Base-by-base conservation (phyloP, 2,888 invertebrate species). In the Plebejus argus region DNA sequence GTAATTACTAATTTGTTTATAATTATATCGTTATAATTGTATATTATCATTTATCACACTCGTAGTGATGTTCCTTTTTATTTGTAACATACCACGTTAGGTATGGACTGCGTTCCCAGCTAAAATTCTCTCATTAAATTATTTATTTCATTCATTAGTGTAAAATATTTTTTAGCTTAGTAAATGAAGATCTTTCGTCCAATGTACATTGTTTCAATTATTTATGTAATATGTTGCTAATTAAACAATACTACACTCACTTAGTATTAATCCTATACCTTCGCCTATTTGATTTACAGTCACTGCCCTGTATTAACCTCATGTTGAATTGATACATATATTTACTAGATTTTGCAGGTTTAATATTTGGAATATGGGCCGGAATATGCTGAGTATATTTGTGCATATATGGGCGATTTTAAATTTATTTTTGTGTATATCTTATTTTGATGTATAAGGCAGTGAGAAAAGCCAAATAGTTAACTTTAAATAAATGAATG, bases 91-190 rank as follows among this genome's bases (percentile, higher is more conserved):
- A 74, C 45, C 15, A 28, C 1, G 1, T 28, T 49, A 45, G 45
- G 39, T 45, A 45, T 3, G 45, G 12, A 39, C 20, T 53, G 74
- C 49, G 71, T 20, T 71, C 71, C 71, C 74, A 53, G 53, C 7
- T 28, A 45, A 74, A 28, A 15, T 23, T 71, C 8, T 49, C n/a
- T 74, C 39, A 72, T 39, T 66, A 56, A 71, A 61, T 72, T 71
- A 77, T 77, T 77, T 77, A 77, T 77, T 77, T 77, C 39, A 72
- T 72, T 72, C 72, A 77, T 77, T 77, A 77, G 77, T n/a, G 49
- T 77, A 72, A 77, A 39, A 45, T 77, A 77, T 70, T 76, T 56
- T 45, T 77, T 70, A 70, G 76, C 35, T 49, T 76, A 70, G 76
- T n/a, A 70, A 70, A 39, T 58, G 20, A 35, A 71, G 71, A 35